Conservation (phyloP, 2,113 vertebrate genomes). For the Maccullochella peelii region DNA sequence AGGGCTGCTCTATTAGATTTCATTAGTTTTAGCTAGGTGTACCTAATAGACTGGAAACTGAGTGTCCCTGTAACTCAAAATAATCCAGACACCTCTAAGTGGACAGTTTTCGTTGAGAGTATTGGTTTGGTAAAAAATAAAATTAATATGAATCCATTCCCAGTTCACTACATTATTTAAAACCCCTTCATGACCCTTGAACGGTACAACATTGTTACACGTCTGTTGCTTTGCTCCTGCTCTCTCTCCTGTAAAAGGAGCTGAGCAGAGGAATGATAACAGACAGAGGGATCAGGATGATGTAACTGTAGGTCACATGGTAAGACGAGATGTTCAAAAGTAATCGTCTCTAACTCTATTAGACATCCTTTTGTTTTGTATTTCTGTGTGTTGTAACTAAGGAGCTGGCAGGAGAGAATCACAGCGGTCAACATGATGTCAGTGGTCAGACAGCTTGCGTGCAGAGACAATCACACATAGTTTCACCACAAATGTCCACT, state of each 20-base stretch:
- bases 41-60: too few species aligned
- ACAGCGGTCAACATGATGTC: conserved; percentile 28
- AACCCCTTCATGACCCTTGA: neutral
- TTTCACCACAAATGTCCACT: conserved; percentile 15
- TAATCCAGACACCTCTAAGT: too few species aligned
- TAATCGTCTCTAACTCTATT: conserved; percentile 29
- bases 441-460: conserved; percentile 36
- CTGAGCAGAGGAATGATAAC: conserved; percentile 25
- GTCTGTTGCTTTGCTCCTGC: neutral
- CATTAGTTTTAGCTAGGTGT: too few species aligned
- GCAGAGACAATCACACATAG: conserved; percentile 42
- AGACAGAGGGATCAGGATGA: conserved; percentile 27
- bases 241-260: conserved; percentile 36
- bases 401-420: neutral
- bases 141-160: too few species aligned
- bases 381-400: conserved; percentile 17
- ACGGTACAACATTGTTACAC: neutral
- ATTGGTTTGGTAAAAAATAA: too few species aligned
- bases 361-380: conserved; percentile 5
- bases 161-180: neutral
- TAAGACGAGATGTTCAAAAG: conserved; percentile 30
- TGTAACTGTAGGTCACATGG: conserved; percentile 14
- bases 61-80: too few species aligned
- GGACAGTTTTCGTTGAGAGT: too few species aligned
- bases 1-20: too few species aligned